Base-by-base conservation (phyloP, 2,797 vertebrate genomes). In the Poecilia gillii region DNA sequence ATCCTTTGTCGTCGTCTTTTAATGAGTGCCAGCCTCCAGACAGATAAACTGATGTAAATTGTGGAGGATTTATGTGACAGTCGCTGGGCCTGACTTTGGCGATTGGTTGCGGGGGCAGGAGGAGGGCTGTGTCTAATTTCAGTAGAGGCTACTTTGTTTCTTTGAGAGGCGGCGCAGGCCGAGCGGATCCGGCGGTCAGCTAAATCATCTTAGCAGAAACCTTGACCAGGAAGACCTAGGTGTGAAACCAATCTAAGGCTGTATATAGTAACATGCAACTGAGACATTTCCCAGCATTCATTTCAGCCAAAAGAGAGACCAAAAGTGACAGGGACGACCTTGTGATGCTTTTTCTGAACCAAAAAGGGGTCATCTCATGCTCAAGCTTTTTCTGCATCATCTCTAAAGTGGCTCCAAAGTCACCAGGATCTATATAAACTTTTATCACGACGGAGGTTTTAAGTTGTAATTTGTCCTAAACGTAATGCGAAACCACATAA, bases 41-140 rank as follows among this genome's bases (percentile, higher is more conserved):
- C 78, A 77, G 79, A 87, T 80, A 57, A 89, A 89, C 81, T 82
- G 84, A 79, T 78, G 73, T 72, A 81, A 86, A 87, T 74, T 80
- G 81, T 39, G 28, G 66, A 88, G 87, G 89, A 91, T 94, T 93
- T 91, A 93, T 87, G 87, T 78, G 66, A 5, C 81, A 70, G 76
- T 11, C 57, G 66, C 82, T 83, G 85, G 76, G 20, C 76, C 79
- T 77, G 70, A 49, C 83, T 6, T 11, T 59, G 76, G 74, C 55
- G 36, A 77, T 28, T 46, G 64, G 39, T 13, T 57, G 72, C 36
- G 36, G 49, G 20, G 49, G 43, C 9, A n/a, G 79, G 57, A 31
- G 75, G 84, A 33, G 82, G 79, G 46, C 14, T 81, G 89, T 81
- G 80, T 94, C 90, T 89, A 83, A 91, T 93, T 93, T 94, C 91